Percentiles rank a stretch among this genome's conserved stretches.
Evolutionary conservation across 1,140 invertebrate species (phyloP).

Genomic region (Drosophila ercepeae): DNA sequence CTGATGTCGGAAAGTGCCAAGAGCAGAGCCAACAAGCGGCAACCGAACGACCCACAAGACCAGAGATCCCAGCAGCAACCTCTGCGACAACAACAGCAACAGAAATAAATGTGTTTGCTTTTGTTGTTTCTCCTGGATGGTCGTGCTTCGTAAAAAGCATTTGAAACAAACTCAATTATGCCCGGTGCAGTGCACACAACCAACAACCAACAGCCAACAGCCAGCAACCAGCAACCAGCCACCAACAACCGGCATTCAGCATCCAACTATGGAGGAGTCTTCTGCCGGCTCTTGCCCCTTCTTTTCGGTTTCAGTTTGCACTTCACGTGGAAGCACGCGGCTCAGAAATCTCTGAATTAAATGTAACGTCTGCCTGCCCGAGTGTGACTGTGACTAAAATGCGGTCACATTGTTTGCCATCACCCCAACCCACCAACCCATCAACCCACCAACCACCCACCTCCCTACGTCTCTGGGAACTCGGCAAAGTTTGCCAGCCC

Average conservation of each 20-base stretch:
- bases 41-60: conserved; percentile 44
- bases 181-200: conserved; percentile 68
- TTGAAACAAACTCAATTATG: conserved; percentile 82
- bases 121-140: conserved; percentile 48
- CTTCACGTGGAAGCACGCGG: conserved; percentile 47
- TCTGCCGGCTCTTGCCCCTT: not conserved
- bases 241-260: conserved; percentile 39
- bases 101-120: conserved; percentile 52
- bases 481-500: conserved; percentile 49
- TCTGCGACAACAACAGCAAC: conserved; percentile 24
- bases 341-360: conserved; percentile 49
- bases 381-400: conserved; percentile 80
- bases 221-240: conserved; percentile 37
- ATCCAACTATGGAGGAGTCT: conserved; percentile 31
- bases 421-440: conserved; percentile 13
- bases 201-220: conserved; percentile 35
- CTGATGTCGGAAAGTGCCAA: conserved; percentile 75
- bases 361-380: conserved; percentile 53
- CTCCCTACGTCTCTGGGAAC: conserved; percentile 18
- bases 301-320: conserved; percentile 31
- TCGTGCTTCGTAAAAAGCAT: conserved; percentile 80
- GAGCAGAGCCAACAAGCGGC: conserved; percentile 64
- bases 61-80: conserved; percentile 46
- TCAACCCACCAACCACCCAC: not conserved
- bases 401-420: conserved; percentile 77